Evolutionary conservation across 2,888 invertebrate species (phyloP), one percentile per base, ranked within the genome.

Genomic region (Troglohyphantes excavatus): DNA sequence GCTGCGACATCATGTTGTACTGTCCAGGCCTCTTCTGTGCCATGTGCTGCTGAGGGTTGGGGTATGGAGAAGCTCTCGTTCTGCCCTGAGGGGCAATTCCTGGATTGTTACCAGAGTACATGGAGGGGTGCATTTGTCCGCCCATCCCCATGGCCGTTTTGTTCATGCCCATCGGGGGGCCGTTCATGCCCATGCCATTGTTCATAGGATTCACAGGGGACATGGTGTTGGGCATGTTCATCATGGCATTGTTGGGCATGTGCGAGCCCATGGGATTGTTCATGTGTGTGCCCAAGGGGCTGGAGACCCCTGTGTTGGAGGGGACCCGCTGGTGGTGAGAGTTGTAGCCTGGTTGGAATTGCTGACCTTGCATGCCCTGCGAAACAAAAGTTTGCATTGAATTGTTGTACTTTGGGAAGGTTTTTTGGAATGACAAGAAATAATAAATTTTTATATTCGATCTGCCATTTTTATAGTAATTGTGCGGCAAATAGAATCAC

Each of bases 301-400:
- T 88, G 29, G 83, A 76, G 33, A 90, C 82, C 29, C 87, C 86
- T 53, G 90, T 84, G 39, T 88, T 90, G 11, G 86, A 81, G 17
- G 85, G 72, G 33, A 90, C 94, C 93, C 95, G 94, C 93, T 95
- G 94, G 93, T 94, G 95, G 93, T 94, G 94, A 93, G 95, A 95
- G 93, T 95, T 95, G 81, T 92, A 92, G 39, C 91, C 83, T 53
- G 84, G 75, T 93, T 94, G 94, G 93, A 95, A 95, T 93, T 95
- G 95, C 93, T 95, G 95, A 93, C 95, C 95, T 92, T 95, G 95
- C 95, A 95, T 95, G 91, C 93, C 95, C 94, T 89, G 86, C 72
- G 84, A 53, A 17, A 2, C 0, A 53, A 33, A 33, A n/a, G 39
- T 39, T 39, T 39, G 39, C 1, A 39, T 2, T 1, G 3, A 39